Evolutionary conservation across 2,888 invertebrate genomes (phyloP).

Genomic region (Sphaeridia pumilis): DNA sequence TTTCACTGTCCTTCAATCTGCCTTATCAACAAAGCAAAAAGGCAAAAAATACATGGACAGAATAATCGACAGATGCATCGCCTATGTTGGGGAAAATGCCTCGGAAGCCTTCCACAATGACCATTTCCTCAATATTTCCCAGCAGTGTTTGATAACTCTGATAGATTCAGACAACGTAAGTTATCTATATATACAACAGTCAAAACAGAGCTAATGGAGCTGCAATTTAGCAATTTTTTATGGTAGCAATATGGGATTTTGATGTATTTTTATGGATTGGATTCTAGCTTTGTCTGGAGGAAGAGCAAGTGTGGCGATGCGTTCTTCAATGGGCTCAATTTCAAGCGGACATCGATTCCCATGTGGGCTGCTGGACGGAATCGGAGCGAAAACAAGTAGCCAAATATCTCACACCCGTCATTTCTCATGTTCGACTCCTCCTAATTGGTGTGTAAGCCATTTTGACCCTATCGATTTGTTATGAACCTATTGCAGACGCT

Average conservation of each 20-base stretch:
- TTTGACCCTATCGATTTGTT: too few species aligned
- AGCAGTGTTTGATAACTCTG: conserved; percentile 11
- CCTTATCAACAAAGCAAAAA: conserved; percentile 18
- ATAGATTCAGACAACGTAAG: conserved; percentile 81
- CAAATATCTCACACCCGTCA: conserved; percentile 74
- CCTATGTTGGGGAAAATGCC: conserved; percentile 83
- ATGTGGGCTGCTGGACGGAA: conserved; percentile 83
- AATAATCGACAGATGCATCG: conserved; percentile 76
- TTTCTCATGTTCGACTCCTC: conserved; percentile 74
- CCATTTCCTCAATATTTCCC: conserved; percentile 68
- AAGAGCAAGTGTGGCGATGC: conserved; percentile 88
- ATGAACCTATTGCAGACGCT: too few species aligned
- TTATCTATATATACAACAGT: conserved; percentile 52
- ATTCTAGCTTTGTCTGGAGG: conserved; percentile 73
- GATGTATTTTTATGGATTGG: conserved; percentile 10
- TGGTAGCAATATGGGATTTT: conserved; percentile 6
- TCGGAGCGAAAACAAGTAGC: conserved; percentile 79
- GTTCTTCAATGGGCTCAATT: conserved; percentile 86
- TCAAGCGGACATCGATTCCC: conserved; percentile 79
- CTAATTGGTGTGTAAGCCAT: conserved; percentile 73
- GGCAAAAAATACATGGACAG: conserved; percentile 46
- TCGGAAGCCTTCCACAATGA: conserved; percentile 77
- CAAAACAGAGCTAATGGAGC: too few species aligned
- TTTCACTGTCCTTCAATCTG: conserved; percentile 16
- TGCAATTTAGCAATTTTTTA: too few species aligned